Base-by-base conservation (phyloP, 2,797 vertebrate species). In the Halcyon chelicuti region DNA sequence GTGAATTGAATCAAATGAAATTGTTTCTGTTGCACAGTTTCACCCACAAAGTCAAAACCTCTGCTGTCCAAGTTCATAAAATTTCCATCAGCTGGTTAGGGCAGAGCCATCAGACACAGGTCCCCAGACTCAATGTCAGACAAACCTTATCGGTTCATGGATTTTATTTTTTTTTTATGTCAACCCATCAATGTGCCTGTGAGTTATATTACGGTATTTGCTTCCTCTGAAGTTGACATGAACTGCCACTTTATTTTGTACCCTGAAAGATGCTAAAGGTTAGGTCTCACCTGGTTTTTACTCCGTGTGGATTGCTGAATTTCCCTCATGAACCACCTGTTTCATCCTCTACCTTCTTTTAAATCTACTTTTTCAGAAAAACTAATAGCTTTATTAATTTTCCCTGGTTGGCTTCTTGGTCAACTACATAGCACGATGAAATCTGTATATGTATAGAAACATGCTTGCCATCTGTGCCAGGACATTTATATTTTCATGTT, bases 31-130 rank as follows among this genome's bases (percentile, higher is more conserved):
- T 92, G 65, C 25, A 70, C 55, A 35, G 49, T 90, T 95, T 95
- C 77, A 79, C 65, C 62, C 78, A 54, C 71, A 85, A 93, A 95
- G 71, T 84, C 18, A 3, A 92, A 96, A 85, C 22, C 71, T 92
- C 49, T 84, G 61, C 78, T 94, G 79, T 93, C 93, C 42, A 65
- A 83, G 79, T 96, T 93, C 88, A 96, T 97, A 95, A 96, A 95
- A 96, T 57, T 88, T 93, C 94, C 49, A 62, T 93, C 73, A n/a
- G 31, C 51, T 68, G 68, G 37, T 95, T 90, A 88, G 51, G 40
- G 22, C 77, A 86, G 74, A 80, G 54, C 31, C 66, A 55, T 88
- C 84, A 87, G 71, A 73, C 86, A 21, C 46, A 54, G 44, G 40
- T 95, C 71, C 67, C 85, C 70, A 90, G 86, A 73, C 67, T 92